Percentiles rank a stretch among this genome's conserved stretches.
These are phyloP conservation scores for Acleris cristana DNA, from an alignment of 2,888 invertebrate species.

Conservation along the genomic window DNA sequence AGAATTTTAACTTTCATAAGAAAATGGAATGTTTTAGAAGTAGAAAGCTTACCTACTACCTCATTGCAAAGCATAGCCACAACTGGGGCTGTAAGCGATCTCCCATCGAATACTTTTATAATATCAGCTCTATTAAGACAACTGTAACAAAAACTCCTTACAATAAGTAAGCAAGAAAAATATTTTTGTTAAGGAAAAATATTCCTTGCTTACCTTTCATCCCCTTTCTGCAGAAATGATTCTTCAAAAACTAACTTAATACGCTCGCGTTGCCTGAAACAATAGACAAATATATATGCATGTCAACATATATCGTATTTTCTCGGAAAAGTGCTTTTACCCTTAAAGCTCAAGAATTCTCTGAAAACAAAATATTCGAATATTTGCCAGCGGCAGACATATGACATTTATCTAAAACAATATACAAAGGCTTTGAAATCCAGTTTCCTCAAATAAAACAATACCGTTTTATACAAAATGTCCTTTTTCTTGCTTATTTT, in stretches of 20 bases:
- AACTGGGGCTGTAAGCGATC: conserved; percentile 63
- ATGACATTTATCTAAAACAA: too few species aligned
- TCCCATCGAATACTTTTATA: conserved; percentile 78
- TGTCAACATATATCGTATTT: conserved; percentile 9
- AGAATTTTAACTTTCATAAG: too few species aligned
- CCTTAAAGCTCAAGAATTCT: background rate
- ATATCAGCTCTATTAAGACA: conserved; percentile 92
- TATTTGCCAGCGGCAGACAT: too few species aligned
- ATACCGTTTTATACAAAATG: too few species aligned
- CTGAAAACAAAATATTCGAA: too few species aligned
- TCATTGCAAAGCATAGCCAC: too few species aligned
- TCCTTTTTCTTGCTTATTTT: too few species aligned
- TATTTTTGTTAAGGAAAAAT: conserved; percentile 29
- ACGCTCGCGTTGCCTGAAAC: conserved; percentile 88
- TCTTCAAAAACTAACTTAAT: conserved; percentile 93
- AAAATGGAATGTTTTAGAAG: too few species aligned
- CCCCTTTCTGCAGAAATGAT: conserved; percentile 89
- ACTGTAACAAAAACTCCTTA: conserved; percentile 79
- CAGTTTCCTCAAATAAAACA: too few species aligned
- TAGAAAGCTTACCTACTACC: too few species aligned
- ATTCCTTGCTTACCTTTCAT: conserved; percentile 85
- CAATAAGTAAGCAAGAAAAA: conserved; percentile 22
- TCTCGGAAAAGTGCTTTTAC: background rate
- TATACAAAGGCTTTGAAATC: too few species aligned
- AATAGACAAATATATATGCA: conserved; percentile 41